Percentiles rank a stretch among this genome's conserved stretches.
Evolutionary conservation across 2,113 vertebrate species (phyloP).

Genomic region (Astatoreochromis straeleni): DNA sequence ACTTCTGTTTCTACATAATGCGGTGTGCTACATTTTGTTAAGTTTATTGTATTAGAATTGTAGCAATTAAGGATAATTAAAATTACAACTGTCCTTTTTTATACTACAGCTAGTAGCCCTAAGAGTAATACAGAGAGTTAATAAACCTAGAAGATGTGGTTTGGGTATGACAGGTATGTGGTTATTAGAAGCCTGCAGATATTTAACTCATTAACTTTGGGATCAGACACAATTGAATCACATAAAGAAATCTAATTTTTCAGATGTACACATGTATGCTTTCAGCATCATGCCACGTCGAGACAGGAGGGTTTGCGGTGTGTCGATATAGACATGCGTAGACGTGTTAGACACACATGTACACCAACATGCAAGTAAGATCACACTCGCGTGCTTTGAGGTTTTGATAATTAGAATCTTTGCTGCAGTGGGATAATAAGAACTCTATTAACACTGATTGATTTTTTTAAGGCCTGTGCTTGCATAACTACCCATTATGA

Average conservation of each 20-base stretch:
- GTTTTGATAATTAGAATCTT: conserved; percentile 10
- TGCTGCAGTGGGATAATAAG: conserved; percentile 4
- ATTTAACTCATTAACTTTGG: neutral
- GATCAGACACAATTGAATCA: neutral
- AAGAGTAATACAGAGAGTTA: neutral
- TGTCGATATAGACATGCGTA: neutral
- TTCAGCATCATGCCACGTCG: neutral
- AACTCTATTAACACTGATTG: neutral
- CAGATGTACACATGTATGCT: neutral
- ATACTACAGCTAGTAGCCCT: neutral
- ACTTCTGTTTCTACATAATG: neutral
- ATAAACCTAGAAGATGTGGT: conserved; percentile 1
- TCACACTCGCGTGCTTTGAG: neutral
- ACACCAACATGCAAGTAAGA: neutral
- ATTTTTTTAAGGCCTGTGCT: neutral
- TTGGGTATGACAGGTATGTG: neutral
- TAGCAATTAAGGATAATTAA: conserved; percentile 12
- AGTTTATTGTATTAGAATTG: neutral
- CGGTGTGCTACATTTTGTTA: neutral
- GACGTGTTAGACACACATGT: neutral
- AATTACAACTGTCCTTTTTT: neutral
- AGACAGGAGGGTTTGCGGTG: neutral
- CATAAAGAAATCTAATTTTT: neutral
- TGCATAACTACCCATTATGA: neutral
- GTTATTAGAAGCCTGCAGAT: conserved; percentile 11